These are phyloP conservation scores for Metacarcinus magister DNA, from an alignment of 2,888 invertebrate genomes.

Conservation along the genomic window DNA sequence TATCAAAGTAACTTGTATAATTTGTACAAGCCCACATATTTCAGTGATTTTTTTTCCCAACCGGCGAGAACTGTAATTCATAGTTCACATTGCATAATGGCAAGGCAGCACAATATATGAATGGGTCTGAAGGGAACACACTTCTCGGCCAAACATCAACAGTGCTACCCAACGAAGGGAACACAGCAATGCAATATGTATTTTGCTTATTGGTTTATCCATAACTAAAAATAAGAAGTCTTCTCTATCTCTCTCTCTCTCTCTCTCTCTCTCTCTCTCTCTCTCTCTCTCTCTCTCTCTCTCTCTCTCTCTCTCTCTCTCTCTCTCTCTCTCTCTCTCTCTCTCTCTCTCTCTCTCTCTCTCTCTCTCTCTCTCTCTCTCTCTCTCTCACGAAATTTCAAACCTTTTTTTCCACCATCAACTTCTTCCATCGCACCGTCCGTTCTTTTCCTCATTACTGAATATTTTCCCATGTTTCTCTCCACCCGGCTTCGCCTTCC, in stretches of 20 bases:
- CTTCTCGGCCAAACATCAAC: too few species aligned
- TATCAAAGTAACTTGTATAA: too few species aligned
- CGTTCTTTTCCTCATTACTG: background rate
- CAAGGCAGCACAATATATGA: too few species aligned
- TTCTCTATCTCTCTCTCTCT: background rate
- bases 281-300: background rate
- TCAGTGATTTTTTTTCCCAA: too few species aligned
- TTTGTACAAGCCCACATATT: too few species aligned
- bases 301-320: slow-evolving; percentile 10
- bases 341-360: slow-evolving; percentile 8
- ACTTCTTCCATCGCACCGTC: background rate
- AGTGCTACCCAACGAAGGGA: too few species aligned
- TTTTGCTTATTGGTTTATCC: too few species aligned
- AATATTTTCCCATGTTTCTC: slow-evolving; percentile 1
- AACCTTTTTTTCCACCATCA: background rate
- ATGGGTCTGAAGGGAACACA: too few species aligned
- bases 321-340: slow-evolving; percentile 42
- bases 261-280: slow-evolving; percentile 9
- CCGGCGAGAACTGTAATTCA: too few species aligned
- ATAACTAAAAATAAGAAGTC: too few species aligned
- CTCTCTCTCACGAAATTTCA: background rate
- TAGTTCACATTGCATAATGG: too few species aligned
- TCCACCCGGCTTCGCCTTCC: background rate
- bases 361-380: background rate
- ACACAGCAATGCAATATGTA: too few species aligned